Evolutionary conservation across 2,797 vertebrate genomes (phyloP).

Genomic region (Notolepis coatsorum): DNA sequence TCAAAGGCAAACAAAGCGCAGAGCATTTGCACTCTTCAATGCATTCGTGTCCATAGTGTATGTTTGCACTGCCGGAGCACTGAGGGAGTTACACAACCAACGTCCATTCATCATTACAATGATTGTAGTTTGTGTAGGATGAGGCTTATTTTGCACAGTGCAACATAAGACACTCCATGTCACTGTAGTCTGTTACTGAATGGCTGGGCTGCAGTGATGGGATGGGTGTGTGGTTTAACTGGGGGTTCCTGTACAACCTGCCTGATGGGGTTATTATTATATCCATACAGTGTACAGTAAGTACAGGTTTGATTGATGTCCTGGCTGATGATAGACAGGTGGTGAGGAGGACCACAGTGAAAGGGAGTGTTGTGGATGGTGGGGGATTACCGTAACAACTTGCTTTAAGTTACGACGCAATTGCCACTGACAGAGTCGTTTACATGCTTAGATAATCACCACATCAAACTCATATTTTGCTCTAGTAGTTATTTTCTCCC

Average conservation of each 20-base stretch:
- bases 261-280: slow-evolving; percentile 26
- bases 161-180: neutral
- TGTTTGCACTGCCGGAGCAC: neutral
- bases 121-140: slow-evolving; percentile 4
- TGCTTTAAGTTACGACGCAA: neutral
- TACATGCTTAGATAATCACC: too few species aligned
- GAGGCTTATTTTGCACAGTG: slow-evolving; percentile 34
- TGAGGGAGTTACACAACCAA: neutral
- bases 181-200: slow-evolving; percentile 11
- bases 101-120: neutral
- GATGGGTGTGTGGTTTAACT: slow-evolving; percentile 13
- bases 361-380: neutral
- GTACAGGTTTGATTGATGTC: slow-evolving; percentile 5
- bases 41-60: neutral
- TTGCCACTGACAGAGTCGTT: neutral
- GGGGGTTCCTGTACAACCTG: slow-evolving; percentile 54
- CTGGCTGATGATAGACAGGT: slow-evolving; percentile 17
- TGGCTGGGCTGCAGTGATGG: slow-evolving; percentile 24
- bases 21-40: slow-evolving; percentile 10
- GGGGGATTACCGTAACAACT: slow-evolving; percentile 12
- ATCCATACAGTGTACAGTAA: slow-evolving; percentile 5
- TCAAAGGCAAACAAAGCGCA: slow-evolving; percentile 10
- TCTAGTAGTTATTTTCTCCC: neutral
- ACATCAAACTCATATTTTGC: neutral
- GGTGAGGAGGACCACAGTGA: slow-evolving; percentile 22